Conservation (phyloP, 2,888 invertebrate genomes). For the Drosophila yooni region DNA sequence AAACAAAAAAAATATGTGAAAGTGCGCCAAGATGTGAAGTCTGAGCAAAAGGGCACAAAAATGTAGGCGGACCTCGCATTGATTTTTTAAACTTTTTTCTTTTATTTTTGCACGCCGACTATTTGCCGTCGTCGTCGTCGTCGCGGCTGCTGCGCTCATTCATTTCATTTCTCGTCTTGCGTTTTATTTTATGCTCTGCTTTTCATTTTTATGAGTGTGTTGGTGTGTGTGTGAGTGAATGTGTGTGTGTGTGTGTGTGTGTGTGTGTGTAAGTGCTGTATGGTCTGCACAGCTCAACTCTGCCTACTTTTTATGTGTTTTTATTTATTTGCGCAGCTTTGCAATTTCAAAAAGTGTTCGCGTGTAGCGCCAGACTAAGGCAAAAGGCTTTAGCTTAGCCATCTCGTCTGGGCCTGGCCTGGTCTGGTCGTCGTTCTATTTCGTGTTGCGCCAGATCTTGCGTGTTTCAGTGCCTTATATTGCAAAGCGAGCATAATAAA, state of each 20-base stretch:
- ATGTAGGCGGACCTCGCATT: slow-evolving; percentile 60
- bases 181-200: slow-evolving; percentile 71
- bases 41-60: slow-evolving; percentile 28
- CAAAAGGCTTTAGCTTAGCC: slow-evolving; percentile 59
- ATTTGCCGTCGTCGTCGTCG: slow-evolving; percentile 30
- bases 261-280: slow-evolving; percentile 25
- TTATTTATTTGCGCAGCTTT: slow-evolving; percentile 81
- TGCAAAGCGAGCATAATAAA: slow-evolving; percentile 83
- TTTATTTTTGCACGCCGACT: slow-evolving; percentile 31
- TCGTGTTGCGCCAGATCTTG: slow-evolving; percentile 70
- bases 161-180: slow-evolving; percentile 72
- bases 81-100: slow-evolving; percentile 56
- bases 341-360: slow-evolving; percentile 81
- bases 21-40: slow-evolving; percentile 51
- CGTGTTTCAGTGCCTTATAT: slow-evolving; percentile 79
- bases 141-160: slow-evolving; percentile 66
- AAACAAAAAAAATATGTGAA: slow-evolving; percentile 38
- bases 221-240: slow-evolving; percentile 25
- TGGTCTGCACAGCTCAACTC: slow-evolving; percentile 43
- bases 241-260: slow-evolving; percentile 18
- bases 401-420: slow-evolving; percentile 10
- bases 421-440: slow-evolving; percentile 62
- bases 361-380: slow-evolving; percentile 51
- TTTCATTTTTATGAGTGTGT: slow-evolving; percentile 66
- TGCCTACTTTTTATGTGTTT: slow-evolving; percentile 80